Evolutionary conservation across 2,888 invertebrate genomes (phyloP).

Genomic region (Poecilobothrus nobilitatus): DNA sequence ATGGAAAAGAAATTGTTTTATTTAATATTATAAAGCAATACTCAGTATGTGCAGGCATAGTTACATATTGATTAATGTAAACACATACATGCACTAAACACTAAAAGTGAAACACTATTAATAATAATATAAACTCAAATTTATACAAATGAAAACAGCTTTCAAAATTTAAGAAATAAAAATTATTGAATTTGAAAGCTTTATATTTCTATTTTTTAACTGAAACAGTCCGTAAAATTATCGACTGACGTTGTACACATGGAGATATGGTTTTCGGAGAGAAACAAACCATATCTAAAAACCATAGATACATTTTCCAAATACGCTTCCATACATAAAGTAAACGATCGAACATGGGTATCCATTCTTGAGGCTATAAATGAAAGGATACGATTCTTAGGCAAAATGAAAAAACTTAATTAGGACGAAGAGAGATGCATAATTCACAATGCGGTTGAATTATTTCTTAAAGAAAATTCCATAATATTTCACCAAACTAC

Average conservation of each 20-base stretch:
- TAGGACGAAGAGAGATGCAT: conserved; percentile 11
- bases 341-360: conserved; percentile 14
- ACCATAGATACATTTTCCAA: conserved; percentile 16
- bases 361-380: conserved; percentile 12
- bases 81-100: too few species aligned
- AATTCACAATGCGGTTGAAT: conserved; percentile 11
- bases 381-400: conserved; percentile 13
- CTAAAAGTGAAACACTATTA: too few species aligned
- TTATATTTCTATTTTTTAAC: too few species aligned
- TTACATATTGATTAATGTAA: too few species aligned
- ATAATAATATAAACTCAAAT: too few species aligned
- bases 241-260: conserved; percentile 14
- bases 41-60: too few species aligned
- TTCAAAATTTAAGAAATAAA: too few species aligned
- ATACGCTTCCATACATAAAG: conserved; percentile 8
- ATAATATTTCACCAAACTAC: conserved; percentile 16
- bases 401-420: conserved; percentile 12
- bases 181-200: too few species aligned
- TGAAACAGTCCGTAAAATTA: conserved; percentile 11
- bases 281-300: conserved; percentile 16
- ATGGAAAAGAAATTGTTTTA: too few species aligned
- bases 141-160: too few species aligned
- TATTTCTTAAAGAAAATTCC: conserved; percentile 14
- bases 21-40: too few species aligned
- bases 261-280: conserved; percentile 13